Evolutionary conservation across 92 coral and sea anemone species (phyloP).

Genomic region (Epizoanthus scotinus): DNA sequence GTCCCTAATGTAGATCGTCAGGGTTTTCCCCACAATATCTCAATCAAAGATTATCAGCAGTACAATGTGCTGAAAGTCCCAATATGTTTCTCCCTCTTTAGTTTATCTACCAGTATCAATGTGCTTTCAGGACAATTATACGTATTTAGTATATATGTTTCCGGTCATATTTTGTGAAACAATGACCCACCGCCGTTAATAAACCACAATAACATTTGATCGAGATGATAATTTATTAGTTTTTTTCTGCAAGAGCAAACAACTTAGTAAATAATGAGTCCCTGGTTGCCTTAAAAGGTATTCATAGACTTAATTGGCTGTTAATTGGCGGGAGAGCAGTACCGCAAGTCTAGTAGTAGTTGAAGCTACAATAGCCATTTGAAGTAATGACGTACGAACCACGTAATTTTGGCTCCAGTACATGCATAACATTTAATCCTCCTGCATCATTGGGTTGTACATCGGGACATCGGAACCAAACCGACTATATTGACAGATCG

Average conservation of each 20-base stretch:
- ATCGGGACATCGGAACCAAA: slow-evolving; percentile 2
- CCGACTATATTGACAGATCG: background rate
- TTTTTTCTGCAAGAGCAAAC: background rate
- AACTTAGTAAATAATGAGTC: background rate
- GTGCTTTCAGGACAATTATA: background rate
- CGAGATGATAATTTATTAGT: background rate
- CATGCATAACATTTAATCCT: background rate
- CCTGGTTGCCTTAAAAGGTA: slow-evolving; percentile 29
- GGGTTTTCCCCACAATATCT: no score
- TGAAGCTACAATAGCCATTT: background rate
- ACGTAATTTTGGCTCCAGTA: slow-evolving; percentile 8
- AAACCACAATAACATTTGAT: background rate
- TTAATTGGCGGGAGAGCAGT: slow-evolving; percentile 2
- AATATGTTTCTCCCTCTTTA: no score
- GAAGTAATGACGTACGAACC: slow-evolving; percentile 23
- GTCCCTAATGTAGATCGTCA: no score
- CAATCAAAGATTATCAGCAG: no score
- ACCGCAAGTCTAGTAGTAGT: background rate
- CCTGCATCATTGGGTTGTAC: background rate
- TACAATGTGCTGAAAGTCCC: no score
- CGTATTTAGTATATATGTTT: background rate
- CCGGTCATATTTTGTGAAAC: slow-evolving; percentile 6
- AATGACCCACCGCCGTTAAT: slow-evolving; percentile 4
- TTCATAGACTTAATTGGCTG: background rate
- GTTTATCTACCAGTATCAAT: no score